Conservation (phyloP, 2,888 invertebrate genomes). For the Lasioglossum pauxillum region DNA sequence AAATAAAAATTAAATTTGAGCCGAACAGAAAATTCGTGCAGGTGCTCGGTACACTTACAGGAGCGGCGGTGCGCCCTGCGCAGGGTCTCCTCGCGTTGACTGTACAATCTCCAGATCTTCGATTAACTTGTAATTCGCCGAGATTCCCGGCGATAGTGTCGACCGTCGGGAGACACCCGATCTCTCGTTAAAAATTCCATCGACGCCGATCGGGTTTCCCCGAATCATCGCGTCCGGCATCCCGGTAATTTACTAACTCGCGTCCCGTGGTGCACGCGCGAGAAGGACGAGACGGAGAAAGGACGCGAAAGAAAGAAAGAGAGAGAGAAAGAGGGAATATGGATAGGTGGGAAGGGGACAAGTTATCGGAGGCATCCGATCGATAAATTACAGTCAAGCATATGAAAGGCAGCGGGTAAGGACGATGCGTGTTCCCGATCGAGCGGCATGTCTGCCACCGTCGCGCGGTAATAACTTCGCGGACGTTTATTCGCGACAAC, state of each 20-base stretch:
- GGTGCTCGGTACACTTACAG: background rate
- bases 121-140: constrained; percentile 57
- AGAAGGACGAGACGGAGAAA: background rate
- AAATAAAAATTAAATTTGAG: background rate
- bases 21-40: background rate
- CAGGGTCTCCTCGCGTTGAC: constrained; percentile 4
- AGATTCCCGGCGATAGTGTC: constrained; percentile 39
- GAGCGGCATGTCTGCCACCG: constrained; percentile 49
- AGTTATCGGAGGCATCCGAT: constrained; percentile 64
- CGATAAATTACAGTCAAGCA: constrained; percentile 72
- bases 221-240: constrained; percentile 47
- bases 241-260: constrained; percentile 50
- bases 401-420: constrained; percentile 53
- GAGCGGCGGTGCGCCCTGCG: background rate
- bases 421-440: constrained; percentile 60
- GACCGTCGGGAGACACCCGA: constrained; percentile 27
- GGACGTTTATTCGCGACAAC: constrained; percentile 60
- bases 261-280: constrained; percentile 28
- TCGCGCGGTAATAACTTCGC: constrained; percentile 62
- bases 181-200: constrained; percentile 58
- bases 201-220: constrained; percentile 43
- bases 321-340: background rate
- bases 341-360: constrained; percentile 18
- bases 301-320: background rate
- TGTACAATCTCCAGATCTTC: constrained; percentile 40